phyloP scores from a whole-genome alignment of 2,113 vertebrate species.

The Alligator sinensis region DNA sequence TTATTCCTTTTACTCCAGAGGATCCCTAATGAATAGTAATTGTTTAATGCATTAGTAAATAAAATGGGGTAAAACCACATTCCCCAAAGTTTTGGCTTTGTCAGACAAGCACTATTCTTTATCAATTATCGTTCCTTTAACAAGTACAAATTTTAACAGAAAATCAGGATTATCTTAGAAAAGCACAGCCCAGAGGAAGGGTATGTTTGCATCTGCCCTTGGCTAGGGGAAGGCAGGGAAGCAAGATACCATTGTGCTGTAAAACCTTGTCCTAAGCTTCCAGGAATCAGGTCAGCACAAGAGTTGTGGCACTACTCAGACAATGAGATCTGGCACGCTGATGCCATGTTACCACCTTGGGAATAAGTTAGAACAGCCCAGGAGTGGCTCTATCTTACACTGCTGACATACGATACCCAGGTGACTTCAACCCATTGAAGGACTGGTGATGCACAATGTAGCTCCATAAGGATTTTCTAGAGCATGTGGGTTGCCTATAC shows the following conservation, averaged over 20 bases:
- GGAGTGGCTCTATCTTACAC: not conserved
- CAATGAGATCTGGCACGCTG: not conserved
- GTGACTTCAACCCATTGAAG: not conserved
- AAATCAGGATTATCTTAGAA: not conserved
- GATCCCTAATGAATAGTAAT: not conserved
- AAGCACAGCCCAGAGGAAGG: not conserved
- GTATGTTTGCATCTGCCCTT: not conserved
- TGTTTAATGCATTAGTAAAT: not conserved
- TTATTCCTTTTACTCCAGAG: not conserved
- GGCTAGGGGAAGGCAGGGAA: not conserved
- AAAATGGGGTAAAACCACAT: accelerated
- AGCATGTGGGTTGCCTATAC: not conserved
- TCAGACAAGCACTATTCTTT: not conserved
- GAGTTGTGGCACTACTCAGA: accelerated
- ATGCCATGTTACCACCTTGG: not conserved
- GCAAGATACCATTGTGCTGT: too few relatives aligned
- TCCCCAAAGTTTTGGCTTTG: not conserved
- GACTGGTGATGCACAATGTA: not conserved
- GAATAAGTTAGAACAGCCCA: not conserved
- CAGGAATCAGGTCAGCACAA: not conserved
- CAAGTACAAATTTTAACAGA: not conserved
- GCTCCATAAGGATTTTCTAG: not conserved
- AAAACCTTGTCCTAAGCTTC: not conserved
- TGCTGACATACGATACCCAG: not conserved
- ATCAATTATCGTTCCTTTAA: not conserved